Conservation (phyloP, 2,797 vertebrate genomes). For the Esox lucius region DNA sequence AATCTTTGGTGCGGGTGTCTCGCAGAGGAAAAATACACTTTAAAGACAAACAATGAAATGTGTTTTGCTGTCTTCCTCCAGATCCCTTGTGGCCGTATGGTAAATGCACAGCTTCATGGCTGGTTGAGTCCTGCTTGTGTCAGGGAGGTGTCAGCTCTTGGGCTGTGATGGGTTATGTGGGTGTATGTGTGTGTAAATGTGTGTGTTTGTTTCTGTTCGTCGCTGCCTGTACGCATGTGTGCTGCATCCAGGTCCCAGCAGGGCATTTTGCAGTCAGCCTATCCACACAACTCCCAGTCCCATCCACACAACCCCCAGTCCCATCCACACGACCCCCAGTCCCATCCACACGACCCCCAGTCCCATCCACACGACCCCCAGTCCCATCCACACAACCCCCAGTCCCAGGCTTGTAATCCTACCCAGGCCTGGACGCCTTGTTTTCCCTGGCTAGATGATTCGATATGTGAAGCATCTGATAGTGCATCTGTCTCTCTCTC, state of each 20-base stretch:
- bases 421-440: constrained; percentile 2
- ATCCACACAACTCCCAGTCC: constrained; percentile 24
- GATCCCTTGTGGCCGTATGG: neutral
- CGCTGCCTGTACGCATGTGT: constrained; percentile 3
- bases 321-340: no score
- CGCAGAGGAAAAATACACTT: neutral
- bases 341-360: constrained; percentile 28
- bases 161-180: neutral
- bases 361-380: constrained; percentile 23
- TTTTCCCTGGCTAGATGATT: neutral
- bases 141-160: neutral
- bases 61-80: neutral
- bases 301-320: no score
- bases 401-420: constrained; percentile 18
- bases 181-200: neutral
- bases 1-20: neutral
- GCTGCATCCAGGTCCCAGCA: constrained; percentile 7
- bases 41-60: neutral
- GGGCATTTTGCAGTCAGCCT: constrained; percentile 42
- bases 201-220: neutral
- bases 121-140: constrained; percentile 8
- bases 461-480: neutral
- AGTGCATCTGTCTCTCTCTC: constrained; percentile 5
- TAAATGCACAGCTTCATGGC: neutral
- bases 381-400: constrained; percentile 29